phyloP scores from a whole-genome alignment of 2,888 invertebrate genomes.

The Heliconius ismenius region DNA sequence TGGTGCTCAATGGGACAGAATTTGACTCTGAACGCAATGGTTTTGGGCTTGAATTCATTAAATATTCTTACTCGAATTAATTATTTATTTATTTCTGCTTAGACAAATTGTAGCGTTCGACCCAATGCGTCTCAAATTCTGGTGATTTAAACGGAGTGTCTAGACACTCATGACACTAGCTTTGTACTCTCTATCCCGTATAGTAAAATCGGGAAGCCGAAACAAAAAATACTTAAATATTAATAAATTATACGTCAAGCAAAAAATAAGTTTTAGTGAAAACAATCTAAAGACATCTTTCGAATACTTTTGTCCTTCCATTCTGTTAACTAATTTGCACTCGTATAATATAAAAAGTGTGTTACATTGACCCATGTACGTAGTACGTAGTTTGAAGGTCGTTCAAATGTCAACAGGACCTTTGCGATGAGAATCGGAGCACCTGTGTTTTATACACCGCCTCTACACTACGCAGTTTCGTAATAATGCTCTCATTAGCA shows the following conservation, averaged over 20 bases:
- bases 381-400: conserved; percentile 57
- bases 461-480: conserved; percentile 31
- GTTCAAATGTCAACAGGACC: conserved; percentile 74
- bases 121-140: too few species aligned
- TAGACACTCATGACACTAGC: too few species aligned
- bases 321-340: conserved; percentile 29
- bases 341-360: conserved; percentile 41
- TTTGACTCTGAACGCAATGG: not conserved
- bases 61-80: too few species aligned
- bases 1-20: not conserved
- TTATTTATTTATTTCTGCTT: too few species aligned
- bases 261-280: not conserved
- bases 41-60: too few species aligned
- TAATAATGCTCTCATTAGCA: conserved; percentile 38
- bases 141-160: too few species aligned
- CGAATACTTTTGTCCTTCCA: not conserved
- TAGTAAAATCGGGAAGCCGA: too few species aligned
- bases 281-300: not conserved
- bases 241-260: not conserved
- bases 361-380: conserved; percentile 68
- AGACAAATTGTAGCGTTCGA: too few species aligned
- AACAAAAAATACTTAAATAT: too few species aligned
- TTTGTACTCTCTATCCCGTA: too few species aligned
- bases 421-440: conserved; percentile 70
- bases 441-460: conserved; percentile 50